These are phyloP conservation scores for Seira sanloemensis DNA, from an alignment of 2,888 invertebrate genomes.

Conservation along the genomic window DNA sequence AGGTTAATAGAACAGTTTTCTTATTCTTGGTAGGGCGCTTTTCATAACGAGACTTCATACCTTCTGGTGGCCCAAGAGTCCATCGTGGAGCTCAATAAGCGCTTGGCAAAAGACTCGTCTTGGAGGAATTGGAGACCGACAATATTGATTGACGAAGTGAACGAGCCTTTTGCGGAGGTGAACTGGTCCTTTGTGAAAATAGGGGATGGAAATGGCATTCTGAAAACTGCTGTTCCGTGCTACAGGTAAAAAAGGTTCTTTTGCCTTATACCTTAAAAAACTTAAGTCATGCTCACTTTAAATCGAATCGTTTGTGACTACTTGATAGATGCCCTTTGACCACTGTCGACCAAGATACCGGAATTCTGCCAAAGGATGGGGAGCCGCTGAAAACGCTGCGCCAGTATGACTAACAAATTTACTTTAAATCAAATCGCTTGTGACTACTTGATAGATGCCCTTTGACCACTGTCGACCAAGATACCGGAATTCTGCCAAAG, in stretches of 20 bases:
- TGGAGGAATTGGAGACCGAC: constrained; percentile 69
- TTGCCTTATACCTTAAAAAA: background rate
- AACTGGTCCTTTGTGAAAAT: constrained; percentile 66
- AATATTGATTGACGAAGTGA: constrained; percentile 60
- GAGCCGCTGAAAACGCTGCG: constrained; percentile 68
- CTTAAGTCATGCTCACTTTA: background rate
- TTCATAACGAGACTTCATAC: constrained; percentile 67
- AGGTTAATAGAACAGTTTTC: background rate
- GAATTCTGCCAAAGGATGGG: constrained; percentile 64
- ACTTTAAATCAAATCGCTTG: background rate
- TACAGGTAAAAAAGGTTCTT: constrained; percentile 49
- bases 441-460: constrained; percentile 51
- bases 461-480: constrained; percentile 63
- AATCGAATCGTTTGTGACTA: background rate
- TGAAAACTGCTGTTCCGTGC: constrained; percentile 65
- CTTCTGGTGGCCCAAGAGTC: constrained; percentile 63
- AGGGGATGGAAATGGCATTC: constrained; percentile 61
- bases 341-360: constrained; percentile 62
- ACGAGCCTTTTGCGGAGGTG: constrained; percentile 65
- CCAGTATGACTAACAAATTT: constrained; percentile 30
- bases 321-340: constrained; percentile 61
- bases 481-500: constrained; percentile 55
- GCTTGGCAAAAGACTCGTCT: constrained; percentile 53
- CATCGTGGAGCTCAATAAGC: constrained; percentile 63
- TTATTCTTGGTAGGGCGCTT: constrained; percentile 59